These are phyloP conservation scores for Leucozona laternaria DNA, from an alignment of 2,888 invertebrate species.

Conservation along the genomic window DNA sequence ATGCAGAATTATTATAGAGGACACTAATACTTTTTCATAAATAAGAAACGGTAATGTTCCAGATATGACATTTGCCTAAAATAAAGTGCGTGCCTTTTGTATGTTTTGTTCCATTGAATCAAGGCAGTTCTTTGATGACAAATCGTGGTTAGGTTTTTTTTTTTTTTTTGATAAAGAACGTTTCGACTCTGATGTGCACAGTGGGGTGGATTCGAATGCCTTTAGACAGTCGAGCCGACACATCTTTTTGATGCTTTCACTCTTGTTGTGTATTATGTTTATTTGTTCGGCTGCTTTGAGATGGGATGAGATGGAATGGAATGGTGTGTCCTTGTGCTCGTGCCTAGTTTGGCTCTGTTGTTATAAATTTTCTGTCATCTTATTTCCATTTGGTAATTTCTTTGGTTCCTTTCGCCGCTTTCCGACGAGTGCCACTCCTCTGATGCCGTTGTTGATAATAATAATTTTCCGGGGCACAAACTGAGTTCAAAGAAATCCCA, in stretches of 20 bases:
- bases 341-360: conserved; percentile 68
- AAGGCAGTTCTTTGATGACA: conserved; percentile 37
- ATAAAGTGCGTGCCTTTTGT: conserved; percentile 40
- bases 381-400: conserved; percentile 72
- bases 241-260: conserved; percentile 63
- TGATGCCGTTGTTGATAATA: conserved; percentile 38
- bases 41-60: conserved; percentile 33
- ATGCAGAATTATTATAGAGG: conserved; percentile 19
- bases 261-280: conserved; percentile 34
- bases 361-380: conserved; percentile 68
- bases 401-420: conserved; percentile 65
- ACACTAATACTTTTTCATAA: conserved; percentile 36
- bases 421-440: conserved; percentile 50
- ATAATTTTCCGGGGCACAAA: conserved; percentile 53
- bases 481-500: conserved; percentile 66
- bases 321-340: conserved; percentile 49
- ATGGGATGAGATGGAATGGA: not conserved
- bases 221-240: conserved; percentile 36
- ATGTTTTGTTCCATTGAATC: conserved; percentile 26
- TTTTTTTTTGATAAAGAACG: not conserved
- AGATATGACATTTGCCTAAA: conserved; percentile 41
- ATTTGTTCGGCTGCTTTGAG: conserved; percentile 23
- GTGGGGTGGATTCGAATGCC: conserved; percentile 56
- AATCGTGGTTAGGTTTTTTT: conserved; percentile 28
- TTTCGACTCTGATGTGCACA: not conserved